Percentiles rank a stretch among this genome's conserved stretches.
Evolutionary conservation across 2,113 vertebrate species (phyloP).

Genomic region (Desmodus rotundus): DNA sequence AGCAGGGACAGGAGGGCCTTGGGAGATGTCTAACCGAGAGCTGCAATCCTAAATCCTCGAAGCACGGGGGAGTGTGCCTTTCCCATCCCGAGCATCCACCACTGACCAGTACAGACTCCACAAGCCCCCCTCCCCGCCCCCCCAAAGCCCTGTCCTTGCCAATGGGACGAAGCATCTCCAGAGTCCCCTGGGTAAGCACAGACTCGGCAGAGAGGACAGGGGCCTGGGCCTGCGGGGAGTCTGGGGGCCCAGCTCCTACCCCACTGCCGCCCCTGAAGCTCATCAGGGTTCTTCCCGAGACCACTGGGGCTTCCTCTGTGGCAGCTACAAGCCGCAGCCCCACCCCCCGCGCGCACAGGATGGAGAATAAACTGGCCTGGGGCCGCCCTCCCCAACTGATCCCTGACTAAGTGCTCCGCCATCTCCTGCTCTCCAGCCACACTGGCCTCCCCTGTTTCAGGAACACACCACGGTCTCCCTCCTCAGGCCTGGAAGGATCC

Average conservation of each 20-base stretch:
- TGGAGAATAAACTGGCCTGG: accelerated
- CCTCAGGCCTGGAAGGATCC: not conserved
- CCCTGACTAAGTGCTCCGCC: accelerated
- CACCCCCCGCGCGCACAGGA: accelerated
- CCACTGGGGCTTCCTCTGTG: not conserved
- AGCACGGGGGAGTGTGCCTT: too few species aligned
- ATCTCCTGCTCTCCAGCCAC: not conserved
- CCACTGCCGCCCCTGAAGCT: not conserved
- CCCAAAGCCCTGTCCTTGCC: not conserved
- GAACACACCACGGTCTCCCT: not conserved
- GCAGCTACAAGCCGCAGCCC: not conserved
- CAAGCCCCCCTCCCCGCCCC: not conserved
- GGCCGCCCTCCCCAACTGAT: accelerated
- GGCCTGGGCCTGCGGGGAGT: accelerated
- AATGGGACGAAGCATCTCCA: accelerated
- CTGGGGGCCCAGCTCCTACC: accelerated
- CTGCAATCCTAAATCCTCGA: accelerated
- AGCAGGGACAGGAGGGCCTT: accelerated
- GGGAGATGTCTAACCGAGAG: accelerated
- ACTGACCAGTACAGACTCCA: accelerated
- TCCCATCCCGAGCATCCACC: too few species aligned
- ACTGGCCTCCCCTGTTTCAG: too few species aligned
- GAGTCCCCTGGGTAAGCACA: not conserved
- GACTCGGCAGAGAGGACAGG: not conserved
- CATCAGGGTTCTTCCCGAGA: not conserved